Conservation (phyloP, 2,888 invertebrate species). For the Epirrhoe alternata region DNA sequence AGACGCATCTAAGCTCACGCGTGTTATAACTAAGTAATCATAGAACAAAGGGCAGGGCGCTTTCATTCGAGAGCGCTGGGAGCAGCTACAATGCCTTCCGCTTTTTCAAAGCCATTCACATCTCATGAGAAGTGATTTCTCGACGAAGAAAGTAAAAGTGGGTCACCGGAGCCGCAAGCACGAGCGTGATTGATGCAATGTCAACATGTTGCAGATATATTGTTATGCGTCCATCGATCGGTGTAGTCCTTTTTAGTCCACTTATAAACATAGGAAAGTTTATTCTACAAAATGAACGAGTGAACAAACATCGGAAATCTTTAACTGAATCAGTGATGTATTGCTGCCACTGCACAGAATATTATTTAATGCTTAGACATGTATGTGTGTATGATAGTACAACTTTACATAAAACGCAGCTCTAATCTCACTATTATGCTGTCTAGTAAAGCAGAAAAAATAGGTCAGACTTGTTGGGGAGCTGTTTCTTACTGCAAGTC, state of each 20-base stretch:
- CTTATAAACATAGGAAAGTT: background rate
- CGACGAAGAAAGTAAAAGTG: conserved; percentile 80
- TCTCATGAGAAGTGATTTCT: conserved; percentile 77
- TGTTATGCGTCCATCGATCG: background rate
- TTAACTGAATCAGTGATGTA: too few relatives aligned
- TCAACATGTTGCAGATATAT: conserved; percentile 19
- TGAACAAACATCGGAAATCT: too few relatives aligned
- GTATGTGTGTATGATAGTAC: background rate
- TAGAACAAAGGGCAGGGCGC: conserved; percentile 47
- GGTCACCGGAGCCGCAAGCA: conserved; percentile 56
- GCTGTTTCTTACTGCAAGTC: background rate
- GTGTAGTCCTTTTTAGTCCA: background rate
- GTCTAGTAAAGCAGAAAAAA: background rate
- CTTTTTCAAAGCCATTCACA: conserved; percentile 75
- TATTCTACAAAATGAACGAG: too few relatives aligned
- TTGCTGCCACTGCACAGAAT: background rate
- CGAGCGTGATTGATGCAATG: conserved; percentile 23
- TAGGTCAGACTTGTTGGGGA: background rate
- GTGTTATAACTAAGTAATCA: conserved; percentile 19
- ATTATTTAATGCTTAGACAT: background rate
- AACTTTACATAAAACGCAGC: background rate
- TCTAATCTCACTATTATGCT: background rate
- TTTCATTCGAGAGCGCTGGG: conserved; percentile 74
- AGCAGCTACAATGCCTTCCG: conserved; percentile 73
- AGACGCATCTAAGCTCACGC: conserved; percentile 7